A percentile compares a stretch with the other conserved stretches of the same genome.
Evolutionary conservation across 2,113 vertebrate species (phyloP).

Genomic region (Thomomys bottae): DNA sequence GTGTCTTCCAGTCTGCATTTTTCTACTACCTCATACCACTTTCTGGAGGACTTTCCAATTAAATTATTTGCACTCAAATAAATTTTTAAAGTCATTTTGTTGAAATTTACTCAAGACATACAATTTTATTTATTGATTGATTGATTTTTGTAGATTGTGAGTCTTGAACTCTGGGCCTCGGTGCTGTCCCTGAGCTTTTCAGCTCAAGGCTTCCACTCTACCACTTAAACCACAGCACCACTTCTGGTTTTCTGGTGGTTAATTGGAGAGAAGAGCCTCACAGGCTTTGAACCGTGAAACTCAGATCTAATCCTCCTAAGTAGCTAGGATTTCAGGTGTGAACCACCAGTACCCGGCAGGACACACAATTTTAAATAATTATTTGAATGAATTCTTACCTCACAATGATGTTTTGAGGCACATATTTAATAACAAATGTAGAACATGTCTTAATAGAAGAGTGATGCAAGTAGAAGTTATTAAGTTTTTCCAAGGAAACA

Average conservation of each 20-base stretch:
- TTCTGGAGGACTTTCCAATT: conserved; percentile 33
- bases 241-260: too few relatives aligned
- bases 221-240: too few relatives aligned
- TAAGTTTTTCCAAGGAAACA: not conserved
- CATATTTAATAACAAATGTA: not conserved
- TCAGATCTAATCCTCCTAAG: too few relatives aligned
- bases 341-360: too few relatives aligned
- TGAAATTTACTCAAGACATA: conserved; percentile 28
- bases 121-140: too few relatives aligned
- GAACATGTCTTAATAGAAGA: not conserved
- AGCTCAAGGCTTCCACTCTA: too few relatives aligned
- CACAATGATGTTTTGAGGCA: not conserved
- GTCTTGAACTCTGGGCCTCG: too few relatives aligned
- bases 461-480: not conserved
- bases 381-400: not conserved
- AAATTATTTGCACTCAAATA: conserved; percentile 43
- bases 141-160: too few relatives aligned
- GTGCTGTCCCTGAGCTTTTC: too few relatives aligned
- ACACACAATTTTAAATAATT: conserved; percentile 7
- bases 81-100: conserved; percentile 24
- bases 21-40: not conserved
- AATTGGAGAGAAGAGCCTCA: too few relatives aligned
- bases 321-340: too few relatives aligned
- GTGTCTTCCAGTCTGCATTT: not conserved
- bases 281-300: too few relatives aligned